A percentile compares a stretch with the other conserved stretches of the same genome.
Evolutionary conservation across 1,140 invertebrate species (phyloP).

Genomic region (Drosophila takahashii): DNA sequence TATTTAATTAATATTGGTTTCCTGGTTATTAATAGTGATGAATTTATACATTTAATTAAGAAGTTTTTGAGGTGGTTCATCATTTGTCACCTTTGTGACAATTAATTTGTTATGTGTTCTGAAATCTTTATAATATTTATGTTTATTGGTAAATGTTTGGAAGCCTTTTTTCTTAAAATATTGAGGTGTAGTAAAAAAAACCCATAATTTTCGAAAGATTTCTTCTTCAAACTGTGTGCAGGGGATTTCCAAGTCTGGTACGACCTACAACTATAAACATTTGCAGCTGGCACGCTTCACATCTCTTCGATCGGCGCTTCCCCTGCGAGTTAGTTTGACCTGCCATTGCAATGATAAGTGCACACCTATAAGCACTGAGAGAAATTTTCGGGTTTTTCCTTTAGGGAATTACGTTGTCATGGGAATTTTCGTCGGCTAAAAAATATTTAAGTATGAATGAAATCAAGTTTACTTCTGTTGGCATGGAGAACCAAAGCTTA

Average conservation of each 20-base stretch:
- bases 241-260: constrained; percentile 18
- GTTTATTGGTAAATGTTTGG: too few relatives aligned
- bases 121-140: too few relatives aligned
- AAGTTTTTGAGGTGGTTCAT: too few relatives aligned
- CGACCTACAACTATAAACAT: constrained; percentile 10
- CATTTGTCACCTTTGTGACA: too few relatives aligned
- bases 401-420: constrained; percentile 10
- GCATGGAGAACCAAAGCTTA: constrained; percentile 23
- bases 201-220: not conserved
- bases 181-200: too few relatives aligned
- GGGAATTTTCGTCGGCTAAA: constrained; percentile 4
- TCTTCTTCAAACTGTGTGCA: not conserved
- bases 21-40: too few relatives aligned
- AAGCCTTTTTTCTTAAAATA: not conserved
- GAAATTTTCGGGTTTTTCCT: not conserved
- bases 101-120: too few relatives aligned
- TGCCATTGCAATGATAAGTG: constrained; percentile 62
- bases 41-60: too few relatives aligned
- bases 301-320: constrained; percentile 71
- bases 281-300: constrained; percentile 81
- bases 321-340: constrained; percentile 57
- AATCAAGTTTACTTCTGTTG: constrained; percentile 18
- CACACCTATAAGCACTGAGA: constrained; percentile 43
- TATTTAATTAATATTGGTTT: not conserved
- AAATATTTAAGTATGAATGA: not conserved